Base-by-base conservation (phyloP, 2,888 invertebrate species). In the Cacoxenus indagator region DNA sequence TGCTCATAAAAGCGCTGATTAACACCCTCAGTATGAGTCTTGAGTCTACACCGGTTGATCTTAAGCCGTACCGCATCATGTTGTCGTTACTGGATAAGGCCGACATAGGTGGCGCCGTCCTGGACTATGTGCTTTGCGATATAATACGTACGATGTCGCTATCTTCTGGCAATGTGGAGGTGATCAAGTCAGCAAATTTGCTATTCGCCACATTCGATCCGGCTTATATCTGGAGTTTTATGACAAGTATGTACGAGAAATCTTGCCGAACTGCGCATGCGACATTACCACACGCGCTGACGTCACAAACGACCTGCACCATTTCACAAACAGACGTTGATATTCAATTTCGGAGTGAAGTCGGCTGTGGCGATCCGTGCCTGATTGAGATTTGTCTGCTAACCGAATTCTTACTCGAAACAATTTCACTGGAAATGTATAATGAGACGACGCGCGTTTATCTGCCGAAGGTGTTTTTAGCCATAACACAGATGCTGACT, bases 211-310 rank as follows among this genome's bases (percentile, higher is more conserved):
- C 95, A 0, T 90, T 96, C 72, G 95, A 96, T 83, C 93, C 94
- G n/a, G 92, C 92, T 68, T 96, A 95, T 83, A 92, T 96, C 67
- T 96, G 96, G 96, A 91, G 92, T 73, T 95, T 93, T 82, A 91
- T 94, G 75, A 92, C 92, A 27, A 90, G 90, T 74, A 87, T 93
- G 71, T 92, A 91, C 77, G 90, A 91, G 68, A 90, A 90, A 68
- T 90, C 91, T 75, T 69, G 72, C 9, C 43, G 67, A 70, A 24
- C 22, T 14, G 24, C 43, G 11, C 43, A 24, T 4, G 19, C 73
- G 43, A 75, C 70, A 68, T 65, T 64, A 19, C 0, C 43, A 2
- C 45, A 45, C 2, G 59, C 73, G 26, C 48, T 57, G 37, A 17
- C 14, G 0, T 11, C 61, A 4, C 59, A 69, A 75, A 37, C 67